These are phyloP conservation scores for Tragelaphus strepsiceros DNA, from an alignment of 2,113 vertebrate genomes.

Conservation along the genomic window DNA sequence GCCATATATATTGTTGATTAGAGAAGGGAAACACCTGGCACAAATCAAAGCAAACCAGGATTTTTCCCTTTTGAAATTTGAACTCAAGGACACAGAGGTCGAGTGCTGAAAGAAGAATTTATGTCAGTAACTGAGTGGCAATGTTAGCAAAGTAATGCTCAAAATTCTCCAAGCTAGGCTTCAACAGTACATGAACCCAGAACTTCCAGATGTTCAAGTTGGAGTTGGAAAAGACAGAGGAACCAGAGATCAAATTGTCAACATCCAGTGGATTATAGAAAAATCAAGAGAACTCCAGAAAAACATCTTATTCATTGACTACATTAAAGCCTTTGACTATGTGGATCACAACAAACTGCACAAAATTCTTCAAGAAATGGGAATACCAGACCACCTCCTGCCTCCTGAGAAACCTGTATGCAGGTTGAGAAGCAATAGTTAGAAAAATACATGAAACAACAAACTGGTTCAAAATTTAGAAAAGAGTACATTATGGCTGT, in stretches of 20 bases:
- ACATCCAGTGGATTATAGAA: not conserved
- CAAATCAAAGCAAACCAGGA: not conserved
- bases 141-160: not conserved
- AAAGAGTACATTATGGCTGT: not conserved
- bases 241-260: not conserved
- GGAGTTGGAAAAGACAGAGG: not conserved
- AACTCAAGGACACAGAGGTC: not conserved
- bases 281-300: not conserved
- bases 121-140: not conserved
- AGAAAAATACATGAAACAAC: not conserved
- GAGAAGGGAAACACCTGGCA: not conserved
- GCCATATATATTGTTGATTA: not conserved
- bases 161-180: not conserved
- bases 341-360: not conserved
- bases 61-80: not conserved
- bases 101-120: not conserved
- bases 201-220: not conserved
- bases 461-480: not conserved
- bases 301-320: not conserved
- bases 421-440: not conserved
- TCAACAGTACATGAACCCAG: not conserved
- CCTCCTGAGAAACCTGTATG: not conserved
- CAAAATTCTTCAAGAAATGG: not conserved
- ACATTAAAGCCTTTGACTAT: not conserved
- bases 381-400: not conserved